Conservation (phyloP, 64 coral and sea anemone species). For the Cladopsammia gracilis region DNA sequence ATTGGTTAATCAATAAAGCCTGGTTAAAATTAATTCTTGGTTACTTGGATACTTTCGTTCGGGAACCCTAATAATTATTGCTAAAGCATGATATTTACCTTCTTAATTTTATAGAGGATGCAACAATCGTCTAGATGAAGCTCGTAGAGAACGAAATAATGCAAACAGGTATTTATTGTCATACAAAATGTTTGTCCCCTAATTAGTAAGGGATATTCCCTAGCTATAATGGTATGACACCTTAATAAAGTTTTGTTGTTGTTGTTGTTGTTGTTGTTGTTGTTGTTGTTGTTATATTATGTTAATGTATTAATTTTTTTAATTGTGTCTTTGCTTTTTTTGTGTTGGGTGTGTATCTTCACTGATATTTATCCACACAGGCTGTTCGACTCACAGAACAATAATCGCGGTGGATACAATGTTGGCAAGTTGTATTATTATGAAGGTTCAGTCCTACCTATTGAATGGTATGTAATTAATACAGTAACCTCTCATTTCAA, state of each 20-base stretch:
- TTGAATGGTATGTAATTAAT: conserved; percentile 70
- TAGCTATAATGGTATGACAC: no score
- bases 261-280: no score
- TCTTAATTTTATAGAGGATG: conserved; percentile 59
- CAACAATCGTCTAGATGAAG: conserved; percentile 86
- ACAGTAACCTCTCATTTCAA: background rate
- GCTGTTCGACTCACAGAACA: conserved; percentile 86
- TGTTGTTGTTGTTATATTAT: no score
- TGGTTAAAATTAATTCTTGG: no score
- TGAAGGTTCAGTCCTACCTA: conserved; percentile 73
- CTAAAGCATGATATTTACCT: no score
- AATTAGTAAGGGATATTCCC: no score
- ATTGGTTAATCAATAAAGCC: no score
- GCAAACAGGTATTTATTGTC: conserved; percentile 61
- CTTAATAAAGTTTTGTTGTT: no score
- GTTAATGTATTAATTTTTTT: no score
- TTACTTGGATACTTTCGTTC: no score
- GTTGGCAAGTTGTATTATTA: conserved; percentile 91
- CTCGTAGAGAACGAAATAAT: conserved; percentile 82
- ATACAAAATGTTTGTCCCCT: background rate
- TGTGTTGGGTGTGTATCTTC: background rate
- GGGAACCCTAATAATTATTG: no score
- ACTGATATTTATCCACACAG: background rate
- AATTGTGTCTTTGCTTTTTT: background rate
- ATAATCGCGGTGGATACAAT: conserved; percentile 92